A percentile compares a stretch with the other conserved stretches of the same genome.
phyloP scores from a whole-genome alignment of 2,797 vertebrate species.

The Lutjanus argentimaculatus region DNA sequence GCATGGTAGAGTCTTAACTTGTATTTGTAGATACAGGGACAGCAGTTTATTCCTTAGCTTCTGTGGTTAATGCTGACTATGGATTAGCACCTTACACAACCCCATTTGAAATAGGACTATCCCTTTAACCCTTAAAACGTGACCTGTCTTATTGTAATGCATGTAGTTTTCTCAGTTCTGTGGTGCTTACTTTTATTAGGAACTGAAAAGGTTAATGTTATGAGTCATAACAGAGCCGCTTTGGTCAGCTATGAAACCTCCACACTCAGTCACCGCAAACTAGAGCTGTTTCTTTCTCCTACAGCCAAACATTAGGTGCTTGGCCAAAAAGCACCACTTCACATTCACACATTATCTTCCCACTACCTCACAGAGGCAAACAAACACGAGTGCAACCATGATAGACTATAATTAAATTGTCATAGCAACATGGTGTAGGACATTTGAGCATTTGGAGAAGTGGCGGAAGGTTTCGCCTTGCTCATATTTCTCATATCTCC shows the following conservation, averaged over 20 bases:
- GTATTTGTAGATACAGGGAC: too few relatives aligned
- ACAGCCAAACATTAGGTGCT: conserved; percentile 42
- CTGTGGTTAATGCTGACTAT: too few relatives aligned
- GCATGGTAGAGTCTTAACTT: too few relatives aligned
- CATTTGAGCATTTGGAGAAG: conserved; percentile 64
- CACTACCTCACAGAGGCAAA: conserved; percentile 64
- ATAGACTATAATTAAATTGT: conserved; percentile 77
- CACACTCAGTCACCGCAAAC: conserved; percentile 57
- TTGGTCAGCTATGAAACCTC: conserved; percentile 67
- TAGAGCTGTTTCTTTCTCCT: conserved; percentile 54
- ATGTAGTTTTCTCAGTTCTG: conserved; percentile 18
- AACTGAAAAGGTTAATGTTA: conserved; percentile 54
- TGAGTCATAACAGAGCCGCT: conserved; percentile 73
- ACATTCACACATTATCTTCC: conserved; percentile 73
- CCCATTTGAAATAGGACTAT: too few relatives aligned
- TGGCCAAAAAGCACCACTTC: conserved; percentile 70
- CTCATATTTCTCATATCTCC: conserved; percentile 64
- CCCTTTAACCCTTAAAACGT: neutral
- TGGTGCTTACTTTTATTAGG: neutral
- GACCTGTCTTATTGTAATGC: neutral
- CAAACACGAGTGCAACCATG: conserved; percentile 56
- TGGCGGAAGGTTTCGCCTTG: conserved; percentile 55
- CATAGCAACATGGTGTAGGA: conserved; percentile 74
- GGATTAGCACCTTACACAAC: too few relatives aligned
- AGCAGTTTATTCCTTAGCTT: too few relatives aligned